Evolutionary conservation across 2,888 invertebrate genomes (phyloP).

Genomic region (Tetheella fluctuosa): DNA sequence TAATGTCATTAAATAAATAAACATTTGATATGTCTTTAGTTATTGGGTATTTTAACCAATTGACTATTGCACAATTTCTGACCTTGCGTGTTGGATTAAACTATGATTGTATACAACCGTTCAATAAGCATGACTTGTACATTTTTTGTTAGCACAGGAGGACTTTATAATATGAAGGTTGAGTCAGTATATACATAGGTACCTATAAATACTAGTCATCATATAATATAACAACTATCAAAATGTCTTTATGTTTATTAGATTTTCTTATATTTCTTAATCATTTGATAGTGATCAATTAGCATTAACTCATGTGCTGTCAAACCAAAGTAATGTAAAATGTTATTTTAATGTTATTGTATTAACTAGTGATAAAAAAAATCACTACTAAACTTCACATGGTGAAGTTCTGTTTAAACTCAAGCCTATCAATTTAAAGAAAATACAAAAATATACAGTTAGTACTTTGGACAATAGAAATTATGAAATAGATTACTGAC

Average conservation of each 20-base stretch:
- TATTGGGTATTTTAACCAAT: neutral
- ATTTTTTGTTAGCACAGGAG: neutral
- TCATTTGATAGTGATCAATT: too few species aligned
- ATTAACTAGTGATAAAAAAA: too few species aligned
- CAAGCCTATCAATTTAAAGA: too few species aligned
- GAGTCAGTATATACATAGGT: neutral
- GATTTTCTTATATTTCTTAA: too few species aligned
- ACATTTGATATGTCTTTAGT: neutral
- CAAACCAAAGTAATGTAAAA: too few species aligned
- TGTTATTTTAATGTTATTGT: too few species aligned
- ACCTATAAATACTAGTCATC: neutral
- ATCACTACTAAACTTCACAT: too few species aligned
- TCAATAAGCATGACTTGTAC: neutral
- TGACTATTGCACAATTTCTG: neutral
- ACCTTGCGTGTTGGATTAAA: neutral
- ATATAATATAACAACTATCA: neutral
- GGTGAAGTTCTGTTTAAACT: too few species aligned
- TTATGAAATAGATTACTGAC: too few species aligned
- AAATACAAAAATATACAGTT: too few species aligned
- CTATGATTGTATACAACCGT: neutral
- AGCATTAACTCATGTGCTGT: too few species aligned
- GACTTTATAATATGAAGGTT: neutral
- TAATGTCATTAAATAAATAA: neutral
- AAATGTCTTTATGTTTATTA: neutral
- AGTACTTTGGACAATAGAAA: too few species aligned